Base-by-base conservation (phyloP, 2,888 invertebrate species). In the Matsumyia berberina region DNA sequence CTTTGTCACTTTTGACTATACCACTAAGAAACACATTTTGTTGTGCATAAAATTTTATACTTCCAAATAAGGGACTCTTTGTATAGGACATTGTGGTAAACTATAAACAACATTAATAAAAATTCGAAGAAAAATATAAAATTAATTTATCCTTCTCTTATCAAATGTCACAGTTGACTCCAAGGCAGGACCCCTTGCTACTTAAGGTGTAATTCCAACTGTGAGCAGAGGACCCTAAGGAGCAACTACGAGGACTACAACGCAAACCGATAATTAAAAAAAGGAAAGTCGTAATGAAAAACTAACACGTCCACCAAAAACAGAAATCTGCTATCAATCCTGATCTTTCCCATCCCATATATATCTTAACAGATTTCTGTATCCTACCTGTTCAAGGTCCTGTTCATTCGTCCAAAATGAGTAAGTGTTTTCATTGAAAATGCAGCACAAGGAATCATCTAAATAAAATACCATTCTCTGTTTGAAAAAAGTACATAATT, bases 401-500 rank as follows among this genome's bases (percentile, higher is more conserved):
- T 42, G 17, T 42, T 17, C n/a, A 39, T 46, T 33, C 35, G 53
- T 17, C 6, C 15, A 55, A 29, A 8, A 33, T 12, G 31, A 35
- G 44, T 67, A 66, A n/a, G 58, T 79, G 58, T 31, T 49, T 49
- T 51, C 39, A 49, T 74, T 60, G 64, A n/a, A n/a, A n/a, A 12
- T 46, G 33, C 46, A 62, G 53, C 60, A 69, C 3, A 37, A 9
- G 37, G 37, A 62, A 76, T 66, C 58, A 60, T 12, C 6, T 51
- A 29, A 31, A 11, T 19, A n/a, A 29, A 66, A 73, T 64, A 24
- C 70, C 8, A 24, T 51, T 31, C 9, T 49, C 8, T n/a, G n/a
- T 8, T 1, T 46, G 4, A 44, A 19, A 53, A 37, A 66, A 15
- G 58, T 5, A 81, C 53, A 77, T 82, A 77, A 82, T 77, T 82